A percentile compares a stretch with the other conserved stretches of the same genome.
Evolutionary conservation across 2,113 vertebrate genomes (phyloP).

Genomic region (Prolemur simus): DNA sequence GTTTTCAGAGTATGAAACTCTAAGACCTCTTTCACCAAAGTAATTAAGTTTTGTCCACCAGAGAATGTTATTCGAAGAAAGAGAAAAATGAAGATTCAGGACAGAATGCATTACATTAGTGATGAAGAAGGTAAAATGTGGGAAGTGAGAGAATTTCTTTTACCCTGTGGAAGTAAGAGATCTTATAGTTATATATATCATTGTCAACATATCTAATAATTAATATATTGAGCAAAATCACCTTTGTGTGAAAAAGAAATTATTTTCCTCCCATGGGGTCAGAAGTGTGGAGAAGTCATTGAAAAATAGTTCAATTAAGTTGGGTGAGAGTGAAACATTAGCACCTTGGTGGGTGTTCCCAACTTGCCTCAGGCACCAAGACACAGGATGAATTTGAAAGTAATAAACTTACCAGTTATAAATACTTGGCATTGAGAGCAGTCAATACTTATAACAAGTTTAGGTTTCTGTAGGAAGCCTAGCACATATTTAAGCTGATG

Average conservation of each 20-base stretch:
- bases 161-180: slow-evolving; percentile 27
- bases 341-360: slow-evolving; percentile 11
- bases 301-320: slow-evolving; percentile 45
- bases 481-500: background rate
- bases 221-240: slow-evolving; percentile 50
- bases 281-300: background rate
- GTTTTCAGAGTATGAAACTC: slow-evolving; percentile 6
- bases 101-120: background rate
- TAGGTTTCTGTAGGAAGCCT: background rate
- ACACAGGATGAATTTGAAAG: slow-evolving; percentile 42
- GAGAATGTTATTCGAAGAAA: slow-evolving; percentile 44
- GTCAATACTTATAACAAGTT: slow-evolving; percentile 38
- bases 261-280: background rate
- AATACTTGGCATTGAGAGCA: slow-evolving; percentile 36
- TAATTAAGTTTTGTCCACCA: slow-evolving; percentile 44
- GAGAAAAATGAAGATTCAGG: slow-evolving; percentile 41
- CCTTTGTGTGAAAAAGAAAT: slow-evolving; percentile 56
- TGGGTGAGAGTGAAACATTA: slow-evolving; percentile 26
- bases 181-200: slow-evolving; percentile 21
- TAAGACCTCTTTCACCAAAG: slow-evolving; percentile 13
- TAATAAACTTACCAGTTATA: slow-evolving; percentile 49
- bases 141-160: slow-evolving; percentile 35
- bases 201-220: slow-evolving; percentile 48
- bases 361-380: slow-evolving; percentile 20
- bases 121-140: slow-evolving; percentile 21